Evolutionary conservation across 2,888 invertebrate species (phyloP), one percentile per base, ranked within the genome.

Genomic region (Aporophyla lueneburgensis): DNA sequence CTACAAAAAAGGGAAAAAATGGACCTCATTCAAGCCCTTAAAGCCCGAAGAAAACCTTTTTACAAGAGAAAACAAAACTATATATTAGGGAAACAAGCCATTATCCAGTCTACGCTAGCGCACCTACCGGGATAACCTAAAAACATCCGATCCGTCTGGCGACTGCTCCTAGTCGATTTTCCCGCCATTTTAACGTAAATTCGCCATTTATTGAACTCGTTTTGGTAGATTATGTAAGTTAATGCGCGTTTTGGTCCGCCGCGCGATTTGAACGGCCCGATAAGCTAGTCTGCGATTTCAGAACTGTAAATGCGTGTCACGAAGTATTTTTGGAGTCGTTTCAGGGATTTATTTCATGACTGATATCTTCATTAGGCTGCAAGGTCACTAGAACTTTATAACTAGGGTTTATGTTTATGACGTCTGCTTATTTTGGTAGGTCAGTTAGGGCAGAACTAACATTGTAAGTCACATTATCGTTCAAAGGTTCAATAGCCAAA

Each of bases 171-270:
- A 93, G 93, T 92, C 89, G 89, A 91, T 91, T 88, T 71, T 67
- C 58, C 74, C 61, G 66, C 74, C 63, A 76, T 86, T 93, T 94
- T 92, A 91, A 93, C 92, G 92, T 92, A 93, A 94, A 94, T 93
- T 90, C 86, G 87, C 89, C 87, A 89, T 93, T 90, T 93, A 94
- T 93, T 91, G 90, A 88, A 89, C 91, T 93, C 93, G 93, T 94
- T 94, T 92, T 87, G 87, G 74, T 87, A 90, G 91, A 93, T 94
- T 94, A 93, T 91, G 88, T 92, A 92, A 91, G 92, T 91, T 91
- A 93, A 93, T 91, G 91, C 90, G 84, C 85, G 85, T 85, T 89
- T 90, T 91, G 76, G 84, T 87, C 77, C 86, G 89, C 90, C 80
- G 81, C 81, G 91, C 85, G 91, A 93, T 93, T 90, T 89, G 76